phyloP scores from a whole-genome alignment of 2,113 vertebrate genomes.

The Mormyrus iriodes region DNA sequence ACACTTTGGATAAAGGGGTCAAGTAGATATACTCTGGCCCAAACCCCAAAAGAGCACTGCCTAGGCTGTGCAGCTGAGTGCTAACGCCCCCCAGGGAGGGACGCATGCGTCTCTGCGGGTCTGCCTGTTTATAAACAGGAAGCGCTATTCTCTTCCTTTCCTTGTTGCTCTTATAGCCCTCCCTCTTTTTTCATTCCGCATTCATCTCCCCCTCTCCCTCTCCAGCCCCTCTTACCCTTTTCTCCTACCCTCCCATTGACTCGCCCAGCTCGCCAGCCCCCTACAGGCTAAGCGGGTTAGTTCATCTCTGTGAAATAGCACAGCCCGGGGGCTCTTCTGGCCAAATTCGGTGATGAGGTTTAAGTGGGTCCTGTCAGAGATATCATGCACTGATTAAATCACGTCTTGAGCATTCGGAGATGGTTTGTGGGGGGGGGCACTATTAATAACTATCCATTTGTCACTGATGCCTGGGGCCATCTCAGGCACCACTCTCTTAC shows the following conservation, averaged over 20 bases:
- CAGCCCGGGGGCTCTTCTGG: constrained; percentile 79
- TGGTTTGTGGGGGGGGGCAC: constrained; percentile 57
- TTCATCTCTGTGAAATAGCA: constrained; percentile 65
- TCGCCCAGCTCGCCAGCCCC: constrained; percentile 26
- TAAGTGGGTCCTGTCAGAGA: constrained; percentile 90
- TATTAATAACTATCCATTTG: constrained; percentile 90
- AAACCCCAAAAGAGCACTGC: too few relatives aligned
- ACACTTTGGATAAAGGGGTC: not conserved
- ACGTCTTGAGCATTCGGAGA: constrained; percentile 83
- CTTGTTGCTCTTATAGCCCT: not conserved
- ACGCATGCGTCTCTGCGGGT: not conserved
- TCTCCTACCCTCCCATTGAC: constrained; percentile 4
- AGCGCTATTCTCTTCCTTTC: not conserved
- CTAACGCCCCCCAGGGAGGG: not conserved
- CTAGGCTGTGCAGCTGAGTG: not conserved
- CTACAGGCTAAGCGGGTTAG: constrained; percentile 56
- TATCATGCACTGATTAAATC: constrained; percentile 93
- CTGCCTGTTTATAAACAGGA: not conserved
- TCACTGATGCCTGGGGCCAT: constrained; percentile 86
- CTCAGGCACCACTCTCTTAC: constrained; percentile 57
- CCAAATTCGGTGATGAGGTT: constrained; percentile 91
- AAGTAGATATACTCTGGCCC: not conserved
- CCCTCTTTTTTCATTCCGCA: not conserved
- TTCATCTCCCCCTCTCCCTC: not conserved
- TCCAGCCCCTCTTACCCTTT: not conserved